Percentiles rank a stretch among this genome's conserved stretches.
These are phyloP conservation scores for Eubasilissa splendida DNA, from an alignment of 2,888 invertebrate species.

Conservation along the genomic window DNA sequence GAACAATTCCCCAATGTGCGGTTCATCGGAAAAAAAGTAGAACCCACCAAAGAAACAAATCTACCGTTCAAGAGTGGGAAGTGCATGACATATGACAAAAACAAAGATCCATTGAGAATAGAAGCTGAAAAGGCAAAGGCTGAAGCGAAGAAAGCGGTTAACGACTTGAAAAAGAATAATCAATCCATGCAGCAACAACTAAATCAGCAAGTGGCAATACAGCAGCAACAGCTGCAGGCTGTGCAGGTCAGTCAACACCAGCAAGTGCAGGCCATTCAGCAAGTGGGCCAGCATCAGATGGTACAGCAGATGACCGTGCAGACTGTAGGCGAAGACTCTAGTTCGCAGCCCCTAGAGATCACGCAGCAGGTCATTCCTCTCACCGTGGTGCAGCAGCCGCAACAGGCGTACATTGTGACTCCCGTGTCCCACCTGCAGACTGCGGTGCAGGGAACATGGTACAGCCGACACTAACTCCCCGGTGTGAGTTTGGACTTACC, in stretches of 20 bases:
- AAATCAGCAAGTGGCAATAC: constrained; percentile 64
- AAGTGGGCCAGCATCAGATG: constrained; percentile 64
- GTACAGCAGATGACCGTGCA: constrained; percentile 69
- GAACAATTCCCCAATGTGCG: constrained; percentile 86
- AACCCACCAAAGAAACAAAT: constrained; percentile 66
- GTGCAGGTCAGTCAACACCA: constrained; percentile 70
- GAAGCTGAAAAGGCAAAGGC: constrained; percentile 67
- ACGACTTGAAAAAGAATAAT: constrained; percentile 66
- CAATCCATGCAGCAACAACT: constrained; percentile 63
- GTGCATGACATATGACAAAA: constrained; percentile 72
- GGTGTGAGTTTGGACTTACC: background rate
- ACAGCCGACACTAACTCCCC: constrained; percentile 68
- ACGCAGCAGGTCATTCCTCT: constrained; percentile 78
- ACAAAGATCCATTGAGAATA: constrained; percentile 70
- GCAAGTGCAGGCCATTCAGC: constrained; percentile 67
- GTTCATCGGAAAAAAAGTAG: constrained; percentile 77
- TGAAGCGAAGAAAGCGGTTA: constrained; percentile 71
- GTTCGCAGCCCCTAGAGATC: constrained; percentile 74
- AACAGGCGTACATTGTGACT: constrained; percentile 77
- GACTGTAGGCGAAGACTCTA: constrained; percentile 69
- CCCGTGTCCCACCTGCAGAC: constrained; percentile 78
- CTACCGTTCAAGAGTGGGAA: constrained; percentile 73
- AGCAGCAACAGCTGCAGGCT: constrained; percentile 64
- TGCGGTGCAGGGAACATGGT: constrained; percentile 75
- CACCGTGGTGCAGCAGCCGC: constrained; percentile 77